phyloP scores from a whole-genome alignment of 2,888 invertebrate genomes.

The Lacanobia wlatinum region DNA sequence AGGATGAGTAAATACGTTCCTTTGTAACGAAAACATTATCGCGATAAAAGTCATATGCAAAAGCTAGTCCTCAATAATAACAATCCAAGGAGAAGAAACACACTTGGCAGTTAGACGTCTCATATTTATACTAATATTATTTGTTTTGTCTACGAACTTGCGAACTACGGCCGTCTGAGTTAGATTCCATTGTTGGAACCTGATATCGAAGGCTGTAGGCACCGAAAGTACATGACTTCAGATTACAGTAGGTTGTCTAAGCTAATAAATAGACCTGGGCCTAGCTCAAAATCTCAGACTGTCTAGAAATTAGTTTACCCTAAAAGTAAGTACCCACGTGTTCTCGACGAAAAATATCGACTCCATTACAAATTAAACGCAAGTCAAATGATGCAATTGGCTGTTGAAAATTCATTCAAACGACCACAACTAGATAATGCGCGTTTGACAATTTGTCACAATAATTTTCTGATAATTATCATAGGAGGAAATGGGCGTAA shows the following conservation, averaged over 20 bases:
- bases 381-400: no score
- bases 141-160: conserved; percentile 43
- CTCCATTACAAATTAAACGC: no score
- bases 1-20: no score
- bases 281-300: neutral
- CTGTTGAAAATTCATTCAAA: no score
- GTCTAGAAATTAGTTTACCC: neutral
- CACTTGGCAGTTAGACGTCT: conserved; percentile 13
- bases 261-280: neutral
- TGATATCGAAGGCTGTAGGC: conserved; percentile 6
- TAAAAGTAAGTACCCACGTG: no score
- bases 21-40: no score
- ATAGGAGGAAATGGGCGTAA: no score
- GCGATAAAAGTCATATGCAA: no score
- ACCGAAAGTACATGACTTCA: neutral
- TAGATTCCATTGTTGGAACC: neutral
- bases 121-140: conserved; percentile 39
- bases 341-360: no score
- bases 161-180: neutral
- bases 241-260: neutral
- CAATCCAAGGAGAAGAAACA: conserved; percentile 9
- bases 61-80: neutral
- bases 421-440: no score
- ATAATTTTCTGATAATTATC: no score
- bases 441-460: no score